Conservation (phyloP, 2,888 invertebrate genomes). For the Athalia rosae region DNA sequence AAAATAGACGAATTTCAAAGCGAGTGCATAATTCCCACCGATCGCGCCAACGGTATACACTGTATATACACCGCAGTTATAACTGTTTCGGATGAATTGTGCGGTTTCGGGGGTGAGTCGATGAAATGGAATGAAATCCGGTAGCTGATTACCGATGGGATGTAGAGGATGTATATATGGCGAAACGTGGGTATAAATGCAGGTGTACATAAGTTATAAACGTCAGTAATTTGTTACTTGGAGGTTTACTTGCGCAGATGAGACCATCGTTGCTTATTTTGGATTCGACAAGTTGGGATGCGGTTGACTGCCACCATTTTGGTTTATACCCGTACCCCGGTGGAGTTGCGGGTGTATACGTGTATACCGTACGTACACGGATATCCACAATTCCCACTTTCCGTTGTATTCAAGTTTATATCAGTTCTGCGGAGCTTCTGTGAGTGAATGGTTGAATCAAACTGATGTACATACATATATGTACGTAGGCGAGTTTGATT, state of each 20-base stretch:
- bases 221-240: slow-evolving; percentile 27
- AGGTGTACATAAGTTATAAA: background rate
- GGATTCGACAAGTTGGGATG: slow-evolving; percentile 30
- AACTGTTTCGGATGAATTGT: too few relatives aligned
- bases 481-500: slow-evolving; percentile 5
- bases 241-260: background rate
- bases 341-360: too few relatives aligned
- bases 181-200: too few relatives aligned
- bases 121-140: too few relatives aligned
- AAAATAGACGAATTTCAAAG: too few relatives aligned
- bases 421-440: background rate
- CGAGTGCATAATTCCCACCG: too few relatives aligned
- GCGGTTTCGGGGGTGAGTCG: too few relatives aligned
- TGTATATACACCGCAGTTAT: too few relatives aligned
- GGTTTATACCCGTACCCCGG: background rate
- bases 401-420: slow-evolving; percentile 30
- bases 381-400: background rate
- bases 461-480: background rate
- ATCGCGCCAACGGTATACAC: too few relatives aligned
- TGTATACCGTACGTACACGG: too few relatives aligned
- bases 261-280: background rate
- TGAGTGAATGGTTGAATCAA: slow-evolving; percentile 30
- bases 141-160: too few relatives aligned
- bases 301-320: slow-evolving; percentile 15
- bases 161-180: too few relatives aligned